phyloP scores from a whole-genome alignment of 2,888 invertebrate species.

The Philaethria dido region DNA sequence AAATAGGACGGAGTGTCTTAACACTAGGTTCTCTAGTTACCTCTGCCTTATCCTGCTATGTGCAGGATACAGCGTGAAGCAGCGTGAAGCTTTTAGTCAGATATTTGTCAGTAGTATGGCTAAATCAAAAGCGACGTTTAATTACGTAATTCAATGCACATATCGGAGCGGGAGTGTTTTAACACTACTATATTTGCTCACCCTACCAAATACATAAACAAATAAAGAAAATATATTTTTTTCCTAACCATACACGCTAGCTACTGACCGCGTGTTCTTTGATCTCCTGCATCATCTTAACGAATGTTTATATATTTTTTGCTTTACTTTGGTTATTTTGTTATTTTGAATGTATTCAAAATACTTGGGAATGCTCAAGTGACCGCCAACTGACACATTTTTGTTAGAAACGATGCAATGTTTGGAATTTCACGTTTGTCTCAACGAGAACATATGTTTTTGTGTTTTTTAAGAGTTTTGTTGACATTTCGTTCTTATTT shows the following conservation, averaged over 20 bases:
- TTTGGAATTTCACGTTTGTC: background rate
- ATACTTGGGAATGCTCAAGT: constrained; percentile 11
- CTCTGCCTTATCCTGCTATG: too few species aligned
- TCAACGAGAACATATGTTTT: constrained; percentile 4
- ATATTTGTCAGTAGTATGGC: too few species aligned
- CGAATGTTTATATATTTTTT: constrained; percentile 12
- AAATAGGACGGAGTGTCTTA: too few species aligned
- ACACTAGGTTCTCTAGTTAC: too few species aligned
- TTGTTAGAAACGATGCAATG: constrained; percentile 15
- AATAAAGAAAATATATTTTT: too few species aligned
- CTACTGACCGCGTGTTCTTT: constrained; percentile 19
- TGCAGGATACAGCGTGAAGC: too few species aligned
- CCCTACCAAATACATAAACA: too few species aligned
- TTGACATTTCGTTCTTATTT: background rate
- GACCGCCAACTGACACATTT: constrained; percentile 24
- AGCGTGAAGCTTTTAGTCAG: too few species aligned
- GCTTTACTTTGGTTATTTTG: constrained; percentile 14
- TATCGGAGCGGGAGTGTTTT: too few species aligned
- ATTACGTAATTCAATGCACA: too few species aligned
- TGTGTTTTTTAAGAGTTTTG: background rate
- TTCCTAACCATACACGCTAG: constrained; percentile 10
- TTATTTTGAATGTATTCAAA: constrained; percentile 24
- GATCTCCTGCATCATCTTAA: constrained; percentile 19
- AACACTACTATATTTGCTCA: too few species aligned
- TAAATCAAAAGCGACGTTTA: too few species aligned